These are phyloP conservation scores for Mormyrus hasselquistii DNA, from an alignment of 2,797 vertebrate genomes.

Conservation along the genomic window DNA sequence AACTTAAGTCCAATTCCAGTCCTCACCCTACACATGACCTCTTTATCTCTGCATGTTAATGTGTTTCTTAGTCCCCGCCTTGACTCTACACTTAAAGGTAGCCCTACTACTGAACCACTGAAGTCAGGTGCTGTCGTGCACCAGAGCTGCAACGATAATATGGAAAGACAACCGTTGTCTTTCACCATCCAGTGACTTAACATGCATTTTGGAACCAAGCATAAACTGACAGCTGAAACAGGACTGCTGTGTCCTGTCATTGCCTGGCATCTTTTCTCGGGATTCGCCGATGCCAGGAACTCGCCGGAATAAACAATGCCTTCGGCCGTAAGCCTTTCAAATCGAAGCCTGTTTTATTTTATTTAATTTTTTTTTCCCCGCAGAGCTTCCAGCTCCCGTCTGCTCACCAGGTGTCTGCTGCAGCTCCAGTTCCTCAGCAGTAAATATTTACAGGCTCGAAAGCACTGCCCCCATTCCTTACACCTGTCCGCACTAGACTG, in stretches of 20 bases:
- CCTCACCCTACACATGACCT: neutral
- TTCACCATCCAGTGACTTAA: neutral
- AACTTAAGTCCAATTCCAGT: neutral
- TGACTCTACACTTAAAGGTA: neutral
- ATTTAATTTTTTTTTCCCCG: neutral
- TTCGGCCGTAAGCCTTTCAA: neutral
- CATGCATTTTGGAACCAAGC: neutral
- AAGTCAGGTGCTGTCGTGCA: neutral
- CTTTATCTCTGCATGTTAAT: neutral
- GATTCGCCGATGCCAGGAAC: neutral
- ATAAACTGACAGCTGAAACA: neutral
- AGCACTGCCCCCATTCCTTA: neutral
- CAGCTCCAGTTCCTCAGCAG: conserved; percentile 14
- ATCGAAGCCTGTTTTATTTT: neutral
- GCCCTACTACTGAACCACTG: neutral
- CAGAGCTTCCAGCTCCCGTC: conserved; percentile 4
- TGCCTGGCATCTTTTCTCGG: neutral
- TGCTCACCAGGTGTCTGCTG: neutral
- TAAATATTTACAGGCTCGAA: conserved; percentile 47
- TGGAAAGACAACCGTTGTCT: neutral
- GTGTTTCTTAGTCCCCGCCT: neutral
- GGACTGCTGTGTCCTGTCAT: neutral
- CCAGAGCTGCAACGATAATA: neutral
- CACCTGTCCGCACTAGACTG: conserved; percentile 7
- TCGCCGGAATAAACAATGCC: neutral